Evolutionary conservation across 1,140 invertebrate species (phyloP), one percentile per base, ranked within the genome.

Genomic region (Bombus sylvicola): DNA sequence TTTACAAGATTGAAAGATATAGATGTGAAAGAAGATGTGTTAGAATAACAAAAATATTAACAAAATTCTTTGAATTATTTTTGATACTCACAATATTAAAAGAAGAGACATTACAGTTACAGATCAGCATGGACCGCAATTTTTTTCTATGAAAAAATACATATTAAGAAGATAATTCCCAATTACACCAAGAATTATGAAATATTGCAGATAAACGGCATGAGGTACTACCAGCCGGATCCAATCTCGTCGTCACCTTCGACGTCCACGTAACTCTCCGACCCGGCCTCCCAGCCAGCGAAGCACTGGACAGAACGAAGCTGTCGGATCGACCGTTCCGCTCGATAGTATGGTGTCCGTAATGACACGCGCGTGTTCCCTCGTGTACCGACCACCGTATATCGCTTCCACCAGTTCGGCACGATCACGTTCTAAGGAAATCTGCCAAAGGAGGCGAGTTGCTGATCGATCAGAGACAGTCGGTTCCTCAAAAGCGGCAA

Each of bases 201-300:
- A n/a, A 39, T n/a, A 18, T 96, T 96, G 10, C 95, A 97, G 97
- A 97, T 97, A 96, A 97, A 97, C 91, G 97, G 97, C 34, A 94
- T 97, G 83, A 96, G 97, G 93, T 97, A 97, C 96, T 97, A 97
- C 94, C 97, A 97, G 87, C 97, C 97, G 18, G 96, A 94, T 0
- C 92, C 92, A 37, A 90, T 92, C 66, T 83, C 92, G 39, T 87
- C 92, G 64, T 93, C 93, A 18, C 86, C 75, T 72, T 89, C 89
- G 69, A 92, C 89, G 62, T 92, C 90, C 74, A 92, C 87, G 87
- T 91, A 91, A 91, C 87, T 91, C 79, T 39, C 71, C 59, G 66
- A 81, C 13, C 12, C 43, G 18, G 39, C 31, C 64, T 81, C 15
- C 64, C 43, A 72, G 62, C 47, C 81, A 74, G 73, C 78, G 53